phyloP scores from a whole-genome alignment of 2,888 invertebrate species.

The Eupithecia dodoneata region DNA sequence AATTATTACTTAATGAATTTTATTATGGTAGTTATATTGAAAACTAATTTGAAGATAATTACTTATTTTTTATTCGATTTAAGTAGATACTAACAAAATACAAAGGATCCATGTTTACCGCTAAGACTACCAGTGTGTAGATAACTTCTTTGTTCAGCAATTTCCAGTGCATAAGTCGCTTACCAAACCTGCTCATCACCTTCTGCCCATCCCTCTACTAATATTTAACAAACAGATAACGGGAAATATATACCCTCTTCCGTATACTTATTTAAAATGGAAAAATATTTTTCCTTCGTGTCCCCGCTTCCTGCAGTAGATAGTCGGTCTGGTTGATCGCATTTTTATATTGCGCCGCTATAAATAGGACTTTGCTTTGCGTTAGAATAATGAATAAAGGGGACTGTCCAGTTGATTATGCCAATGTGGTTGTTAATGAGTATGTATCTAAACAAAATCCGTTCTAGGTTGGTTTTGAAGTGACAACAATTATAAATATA shows the following conservation, averaged over 20 bases:
- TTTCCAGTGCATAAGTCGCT: not conserved
- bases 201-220: constrained; percentile 48
- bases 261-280: constrained; percentile 79
- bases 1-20: not conserved
- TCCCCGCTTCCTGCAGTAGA: constrained; percentile 52
- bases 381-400: constrained; percentile 22
- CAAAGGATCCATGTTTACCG: not conserved
- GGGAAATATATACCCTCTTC: constrained; percentile 77
- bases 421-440: not conserved
- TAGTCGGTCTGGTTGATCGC: constrained; percentile 47
- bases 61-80: not conserved
- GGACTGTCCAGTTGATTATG: constrained; percentile 2
- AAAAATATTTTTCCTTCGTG: constrained; percentile 79
- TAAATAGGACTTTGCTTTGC: constrained; percentile 41
- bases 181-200: constrained; percentile 57
- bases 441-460: not conserved
- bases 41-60: not conserved
- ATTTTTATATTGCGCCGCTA: constrained; percentile 44
- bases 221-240: constrained; percentile 82
- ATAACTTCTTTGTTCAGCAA: not conserved
- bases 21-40: not conserved
- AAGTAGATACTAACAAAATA: not conserved
- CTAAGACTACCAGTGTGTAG: constrained; percentile 18
- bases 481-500: not conserved
- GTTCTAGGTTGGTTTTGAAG: not conserved